Conservation (phyloP, 1,140 invertebrate genomes). For the Thalassaphorura encarpata region DNA sequence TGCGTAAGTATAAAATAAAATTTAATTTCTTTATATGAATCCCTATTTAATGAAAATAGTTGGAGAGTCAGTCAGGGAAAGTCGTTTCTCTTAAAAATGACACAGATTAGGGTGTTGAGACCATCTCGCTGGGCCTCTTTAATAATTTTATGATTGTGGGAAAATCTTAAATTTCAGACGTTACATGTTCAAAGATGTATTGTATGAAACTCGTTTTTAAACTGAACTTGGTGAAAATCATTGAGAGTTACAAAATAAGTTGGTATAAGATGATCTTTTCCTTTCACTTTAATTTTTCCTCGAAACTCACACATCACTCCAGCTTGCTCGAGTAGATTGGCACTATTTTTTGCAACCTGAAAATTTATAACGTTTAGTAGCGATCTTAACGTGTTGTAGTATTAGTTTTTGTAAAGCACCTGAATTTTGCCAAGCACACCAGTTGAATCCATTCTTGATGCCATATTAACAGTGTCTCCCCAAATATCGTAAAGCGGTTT, state of each 20-base stretch:
- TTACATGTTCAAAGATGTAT: neutral
- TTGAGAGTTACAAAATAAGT: conserved; percentile 63
- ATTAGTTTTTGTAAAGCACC: too few species aligned
- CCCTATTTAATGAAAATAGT: too few species aligned
- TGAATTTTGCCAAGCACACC: conserved; percentile 68
- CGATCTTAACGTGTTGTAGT: too few species aligned
- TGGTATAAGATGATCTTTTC: conserved; percentile 53
- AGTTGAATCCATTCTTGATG: conserved; percentile 81
- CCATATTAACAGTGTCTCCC: conserved; percentile 91
- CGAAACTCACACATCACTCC: conserved; percentile 57
- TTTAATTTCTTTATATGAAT: too few species aligned
- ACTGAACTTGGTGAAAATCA: conserved; percentile 43
- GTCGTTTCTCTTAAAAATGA: neutral
- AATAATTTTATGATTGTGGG: neutral
- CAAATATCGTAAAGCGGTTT: conserved; percentile 60
- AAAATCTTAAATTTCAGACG: conserved; percentile 1
- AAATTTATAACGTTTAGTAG: too few species aligned
- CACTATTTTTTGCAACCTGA: conserved; percentile 62
- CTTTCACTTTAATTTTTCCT: conserved; percentile 63
- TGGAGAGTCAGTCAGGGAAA: too few species aligned
- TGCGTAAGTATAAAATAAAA: too few species aligned
- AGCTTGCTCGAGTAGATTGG: conserved; percentile 53
- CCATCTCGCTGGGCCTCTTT: neutral
- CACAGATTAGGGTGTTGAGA: neutral
- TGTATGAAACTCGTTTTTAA: neutral